Evolutionary conservation across 2,113 vertebrate species (phyloP).

Genomic region (Paradisaea rubra): DNA sequence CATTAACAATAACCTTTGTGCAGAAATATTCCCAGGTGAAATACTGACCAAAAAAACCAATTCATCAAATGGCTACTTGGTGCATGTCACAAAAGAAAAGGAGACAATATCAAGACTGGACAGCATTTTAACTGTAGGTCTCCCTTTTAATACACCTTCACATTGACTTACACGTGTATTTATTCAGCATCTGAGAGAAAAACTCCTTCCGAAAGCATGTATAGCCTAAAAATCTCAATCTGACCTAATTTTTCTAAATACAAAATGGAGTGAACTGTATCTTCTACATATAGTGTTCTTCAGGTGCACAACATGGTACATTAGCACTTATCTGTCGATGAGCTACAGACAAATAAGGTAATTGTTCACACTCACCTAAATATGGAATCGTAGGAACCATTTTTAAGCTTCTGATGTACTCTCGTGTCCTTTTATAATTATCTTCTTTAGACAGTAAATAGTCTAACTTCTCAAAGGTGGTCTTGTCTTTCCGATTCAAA

Average conservation of each 20-base stretch:
- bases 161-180: not conserved
- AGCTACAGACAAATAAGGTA: not conserved
- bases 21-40: not conserved
- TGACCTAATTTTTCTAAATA: not conserved
- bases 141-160: not conserved
- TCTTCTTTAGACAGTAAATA: constrained; percentile 92
- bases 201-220: not conserved
- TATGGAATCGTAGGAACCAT: constrained; percentile 93
- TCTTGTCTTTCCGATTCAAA: constrained; percentile 90
- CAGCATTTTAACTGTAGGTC: not conserved
- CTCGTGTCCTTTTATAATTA: constrained; percentile 90
- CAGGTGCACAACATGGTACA: not conserved
- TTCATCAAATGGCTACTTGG: not conserved
- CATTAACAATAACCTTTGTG: not conserved
- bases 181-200: not conserved
- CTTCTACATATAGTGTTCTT: not conserved
- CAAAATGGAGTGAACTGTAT: not conserved
- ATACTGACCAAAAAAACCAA: not conserved
- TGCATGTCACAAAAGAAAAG: not conserved
- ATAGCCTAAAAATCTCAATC: not conserved
- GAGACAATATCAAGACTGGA: not conserved
- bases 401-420: constrained; percentile 88
- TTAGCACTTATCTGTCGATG: not conserved
- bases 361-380: constrained; percentile 77
- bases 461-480: constrained; percentile 91